These are phyloP conservation scores for Tricholauxania praeusta DNA, from an alignment of 2,888 invertebrate genomes.

Conservation along the genomic window DNA sequence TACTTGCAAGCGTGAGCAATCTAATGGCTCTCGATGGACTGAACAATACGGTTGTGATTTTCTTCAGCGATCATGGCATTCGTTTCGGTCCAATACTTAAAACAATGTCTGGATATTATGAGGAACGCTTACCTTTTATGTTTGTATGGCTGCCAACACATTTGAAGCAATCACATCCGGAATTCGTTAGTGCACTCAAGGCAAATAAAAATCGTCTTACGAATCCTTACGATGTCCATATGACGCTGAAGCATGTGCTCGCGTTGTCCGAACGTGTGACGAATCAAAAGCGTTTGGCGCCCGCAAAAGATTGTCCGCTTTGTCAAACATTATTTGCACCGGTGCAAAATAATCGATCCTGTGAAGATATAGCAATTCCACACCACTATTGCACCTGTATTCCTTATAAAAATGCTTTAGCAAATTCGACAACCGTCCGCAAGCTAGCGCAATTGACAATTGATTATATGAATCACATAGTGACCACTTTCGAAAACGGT, in stretches of 20 bases:
- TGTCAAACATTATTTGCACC: slow-evolving; percentile 75
- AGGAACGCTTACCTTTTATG: slow-evolving; percentile 80
- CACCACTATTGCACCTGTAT: slow-evolving; percentile 71
- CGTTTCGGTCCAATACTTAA: slow-evolving; percentile 76
- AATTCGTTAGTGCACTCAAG: slow-evolving; percentile 70
- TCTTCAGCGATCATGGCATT: slow-evolving; percentile 82
- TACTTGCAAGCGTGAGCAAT: slow-evolving; percentile 63
- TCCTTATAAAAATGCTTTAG: too few species aligned
- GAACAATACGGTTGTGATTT: slow-evolving; percentile 72
- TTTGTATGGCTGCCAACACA: slow-evolving; percentile 76
- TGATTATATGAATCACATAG: too few species aligned
- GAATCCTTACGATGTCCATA: slow-evolving; percentile 80
- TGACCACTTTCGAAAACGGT: too few species aligned
- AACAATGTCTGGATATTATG: slow-evolving; percentile 77
- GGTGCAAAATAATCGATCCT: slow-evolving; percentile 66
- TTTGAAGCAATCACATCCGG: slow-evolving; percentile 71
- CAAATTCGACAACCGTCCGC: too few species aligned
- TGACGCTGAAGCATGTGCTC: slow-evolving; percentile 75
- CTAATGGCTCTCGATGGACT: slow-evolving; percentile 71
- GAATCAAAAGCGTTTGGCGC: slow-evolving; percentile 43
- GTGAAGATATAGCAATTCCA: slow-evolving; percentile 74
- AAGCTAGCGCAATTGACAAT: too few species aligned
- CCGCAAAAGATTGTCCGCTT: slow-evolving; percentile 71
- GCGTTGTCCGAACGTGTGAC: slow-evolving; percentile 63
- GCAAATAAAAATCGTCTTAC: slow-evolving; percentile 75